Conservation (phyloP, 2,888 invertebrate species). For the Zelleria hepariella region DNA sequence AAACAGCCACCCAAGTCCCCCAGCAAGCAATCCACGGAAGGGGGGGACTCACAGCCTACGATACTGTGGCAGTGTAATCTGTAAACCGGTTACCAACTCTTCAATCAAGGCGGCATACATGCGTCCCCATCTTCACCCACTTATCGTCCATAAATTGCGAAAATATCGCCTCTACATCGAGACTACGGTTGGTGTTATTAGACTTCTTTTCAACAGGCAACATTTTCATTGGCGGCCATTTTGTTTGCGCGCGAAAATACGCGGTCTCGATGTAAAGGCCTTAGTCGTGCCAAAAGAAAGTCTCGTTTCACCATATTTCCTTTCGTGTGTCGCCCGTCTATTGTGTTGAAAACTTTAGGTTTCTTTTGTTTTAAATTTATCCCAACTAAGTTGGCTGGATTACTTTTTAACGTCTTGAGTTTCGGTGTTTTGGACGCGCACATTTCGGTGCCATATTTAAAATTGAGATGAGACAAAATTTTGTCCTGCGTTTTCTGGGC, state of each 20-base stretch:
- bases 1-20: constrained; percentile 84
- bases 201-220: neutral
- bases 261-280: constrained; percentile 40
- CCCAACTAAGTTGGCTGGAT: constrained; percentile 66
- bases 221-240: neutral
- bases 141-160: neutral
- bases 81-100: constrained; percentile 68
- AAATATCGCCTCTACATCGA: constrained; percentile 1
- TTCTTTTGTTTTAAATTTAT: constrained; percentile 45
- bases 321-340: constrained; percentile 42
- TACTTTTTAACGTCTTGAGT: constrained; percentile 26
- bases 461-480: constrained; percentile 11
- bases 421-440: constrained; percentile 32
- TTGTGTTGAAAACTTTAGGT: constrained; percentile 19
- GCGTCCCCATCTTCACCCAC: neutral
- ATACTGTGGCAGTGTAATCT: constrained; percentile 99
- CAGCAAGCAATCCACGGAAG: constrained; percentile 80
- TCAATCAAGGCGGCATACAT: neutral
- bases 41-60: constrained; percentile 97
- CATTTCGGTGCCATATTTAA: constrained; percentile 35
- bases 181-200: neutral
- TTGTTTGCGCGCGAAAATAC: constrained; percentile 2
- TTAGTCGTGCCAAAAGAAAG: constrained; percentile 41
- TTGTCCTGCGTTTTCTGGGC: constrained; percentile 24
- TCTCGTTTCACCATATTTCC: constrained; percentile 16